phyloP scores from a whole-genome alignment of 2,797 vertebrate species.

The Gastrophryne carolinensis region DNA sequence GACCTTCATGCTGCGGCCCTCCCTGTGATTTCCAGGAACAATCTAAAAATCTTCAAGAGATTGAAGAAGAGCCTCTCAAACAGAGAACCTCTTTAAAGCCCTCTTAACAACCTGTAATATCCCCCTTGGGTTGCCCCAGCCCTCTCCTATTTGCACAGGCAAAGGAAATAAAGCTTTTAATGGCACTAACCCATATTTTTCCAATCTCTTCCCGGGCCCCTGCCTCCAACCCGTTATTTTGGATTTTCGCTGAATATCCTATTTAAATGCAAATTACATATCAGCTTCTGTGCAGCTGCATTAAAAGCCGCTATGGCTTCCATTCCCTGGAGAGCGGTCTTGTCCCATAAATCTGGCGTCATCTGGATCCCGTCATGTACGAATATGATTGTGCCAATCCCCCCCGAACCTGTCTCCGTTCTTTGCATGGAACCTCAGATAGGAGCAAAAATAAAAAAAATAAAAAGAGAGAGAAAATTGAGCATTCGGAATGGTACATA shows the following conservation, averaged over 20 bases:
- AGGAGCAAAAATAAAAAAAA: no score
- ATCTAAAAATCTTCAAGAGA: neutral
- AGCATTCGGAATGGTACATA: neutral
- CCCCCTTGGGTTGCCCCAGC: neutral
- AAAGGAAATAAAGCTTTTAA: conserved; percentile 20
- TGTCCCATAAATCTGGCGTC: conserved; percentile 39
- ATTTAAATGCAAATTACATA: conserved; percentile 51
- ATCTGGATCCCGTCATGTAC: conserved; percentile 1
- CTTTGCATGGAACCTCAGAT: neutral
- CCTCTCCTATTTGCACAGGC: neutral
- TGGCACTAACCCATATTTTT: conserved; percentile 7
- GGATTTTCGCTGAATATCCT: conserved; percentile 39
- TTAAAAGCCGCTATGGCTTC: conserved; percentile 21
- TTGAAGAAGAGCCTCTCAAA: neutral
- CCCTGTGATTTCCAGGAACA: neutral
- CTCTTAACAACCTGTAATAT: neutral
- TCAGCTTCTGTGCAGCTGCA: conserved; percentile 26
- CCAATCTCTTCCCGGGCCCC: conserved; percentile 11
- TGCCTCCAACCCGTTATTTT: conserved; percentile 31
- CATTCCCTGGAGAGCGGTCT: conserved; percentile 13
- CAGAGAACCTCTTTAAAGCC: neutral
- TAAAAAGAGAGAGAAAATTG: neutral
- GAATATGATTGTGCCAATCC: neutral
- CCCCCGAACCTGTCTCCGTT: neutral
- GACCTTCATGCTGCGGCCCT: neutral